A percentile compares a stretch with the other conserved stretches of the same genome.
phyloP scores from a whole-genome alignment of 2,888 invertebrate genomes.

The Dicycla oo region DNA sequence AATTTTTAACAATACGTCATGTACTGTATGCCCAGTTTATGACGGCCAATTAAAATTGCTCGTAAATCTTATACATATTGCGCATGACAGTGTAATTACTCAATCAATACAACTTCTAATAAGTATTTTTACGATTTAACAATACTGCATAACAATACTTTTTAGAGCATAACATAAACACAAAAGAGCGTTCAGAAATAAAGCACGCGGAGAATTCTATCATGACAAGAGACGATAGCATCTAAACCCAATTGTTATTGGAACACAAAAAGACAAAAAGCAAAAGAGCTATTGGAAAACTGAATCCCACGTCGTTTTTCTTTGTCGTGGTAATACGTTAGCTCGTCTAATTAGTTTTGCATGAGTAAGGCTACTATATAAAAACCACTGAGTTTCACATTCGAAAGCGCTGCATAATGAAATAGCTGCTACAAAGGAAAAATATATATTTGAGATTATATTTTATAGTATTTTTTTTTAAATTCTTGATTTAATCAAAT shows the following conservation, averaged over 20 bases:
- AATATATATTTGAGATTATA: slow-evolving; percentile 34
- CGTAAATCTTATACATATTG: slow-evolving; percentile 45
- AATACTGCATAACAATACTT: slow-evolving; percentile 49
- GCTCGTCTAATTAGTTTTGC: slow-evolving; percentile 84
- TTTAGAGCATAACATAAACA: slow-evolving; percentile 24
- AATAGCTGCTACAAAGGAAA: slow-evolving; percentile 62
- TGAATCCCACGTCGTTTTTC: slow-evolving; percentile 71
- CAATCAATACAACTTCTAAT: slow-evolving; percentile 43
- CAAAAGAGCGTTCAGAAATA: slow-evolving; percentile 27
- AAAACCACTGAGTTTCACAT: slow-evolving; percentile 80
- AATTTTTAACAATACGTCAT: slow-evolving; percentile 40
- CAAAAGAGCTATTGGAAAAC: slow-evolving; percentile 65
- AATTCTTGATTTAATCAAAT: no score
- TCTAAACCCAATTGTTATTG: slow-evolving; percentile 47
- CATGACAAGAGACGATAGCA: slow-evolving; percentile 39
- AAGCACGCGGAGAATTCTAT: slow-evolving; percentile 20
- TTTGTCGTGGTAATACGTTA: slow-evolving; percentile 47
- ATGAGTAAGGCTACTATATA: slow-evolving; percentile 79
- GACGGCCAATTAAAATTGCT: slow-evolving; percentile 46
- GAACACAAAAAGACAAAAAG: slow-evolving; percentile 58
- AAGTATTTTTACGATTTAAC: slow-evolving; percentile 46
- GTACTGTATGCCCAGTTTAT: slow-evolving; percentile 27
- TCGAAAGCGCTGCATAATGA: slow-evolving; percentile 79
- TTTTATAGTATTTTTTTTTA: no score
- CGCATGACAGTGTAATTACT: slow-evolving; percentile 45